A percentile compares a stretch with the other conserved stretches of the same genome.
Evolutionary conservation across 2,113 vertebrate genomes (phyloP).

Genomic region (Corythornis cristatus): DNA sequence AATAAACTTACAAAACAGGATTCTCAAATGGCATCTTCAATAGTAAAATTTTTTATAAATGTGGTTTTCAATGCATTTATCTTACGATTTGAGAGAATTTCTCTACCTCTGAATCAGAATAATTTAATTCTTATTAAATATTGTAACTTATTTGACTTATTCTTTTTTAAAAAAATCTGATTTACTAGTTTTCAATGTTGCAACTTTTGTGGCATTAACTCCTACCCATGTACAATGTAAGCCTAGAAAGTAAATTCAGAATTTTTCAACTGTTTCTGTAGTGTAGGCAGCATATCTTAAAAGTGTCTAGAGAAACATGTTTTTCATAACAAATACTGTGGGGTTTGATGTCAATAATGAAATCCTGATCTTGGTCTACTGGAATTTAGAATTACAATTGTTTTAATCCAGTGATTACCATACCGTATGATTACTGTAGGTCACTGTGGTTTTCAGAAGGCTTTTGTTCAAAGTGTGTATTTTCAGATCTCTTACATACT

Average conservation of each 20-base stretch:
- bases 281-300: background rate
- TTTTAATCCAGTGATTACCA: background rate
- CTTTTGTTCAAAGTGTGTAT: background rate
- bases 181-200: too few species aligned
- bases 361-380: background rate
- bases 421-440: background rate
- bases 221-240: background rate
- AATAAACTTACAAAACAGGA: background rate
- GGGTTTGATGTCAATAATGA: background rate
- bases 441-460: background rate
- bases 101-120: background rate
- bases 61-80: background rate
- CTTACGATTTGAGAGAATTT: background rate
- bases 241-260: background rate
- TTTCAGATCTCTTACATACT: background rate
- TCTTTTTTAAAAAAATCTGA: too few species aligned
- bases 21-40: background rate
- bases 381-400: background rate
- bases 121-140: background rate
- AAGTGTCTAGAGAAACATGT: background rate
- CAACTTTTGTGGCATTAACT: background rate
- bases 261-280: background rate
- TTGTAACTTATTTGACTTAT: background rate
- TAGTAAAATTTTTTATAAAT: background rate
- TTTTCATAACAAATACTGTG: background rate